Percentiles rank a stretch among this genome's conserved stretches.
phyloP scores from a whole-genome alignment of 2,888 invertebrate genomes.

The Drosophila percnosoma region DNA sequence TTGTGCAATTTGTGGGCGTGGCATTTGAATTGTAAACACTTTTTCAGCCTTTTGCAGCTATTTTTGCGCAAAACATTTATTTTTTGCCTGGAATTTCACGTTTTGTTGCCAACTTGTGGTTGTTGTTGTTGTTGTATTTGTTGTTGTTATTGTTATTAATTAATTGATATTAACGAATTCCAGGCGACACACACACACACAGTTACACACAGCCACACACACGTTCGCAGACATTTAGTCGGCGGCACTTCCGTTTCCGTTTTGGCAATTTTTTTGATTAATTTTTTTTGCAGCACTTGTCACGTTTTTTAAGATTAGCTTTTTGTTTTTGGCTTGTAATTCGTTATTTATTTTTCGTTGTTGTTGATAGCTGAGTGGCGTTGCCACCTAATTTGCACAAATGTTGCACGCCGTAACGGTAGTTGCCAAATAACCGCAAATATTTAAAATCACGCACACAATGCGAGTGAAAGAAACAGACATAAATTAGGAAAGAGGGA shows the following conservation, averaged over 20 bases:
- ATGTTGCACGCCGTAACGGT: constrained; percentile 34
- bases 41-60: background rate
- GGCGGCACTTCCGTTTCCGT: constrained; percentile 52
- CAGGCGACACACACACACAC: constrained; percentile 21
- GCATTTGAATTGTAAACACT: constrained; percentile 5
- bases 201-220: constrained; percentile 18
- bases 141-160: constrained; percentile 4
- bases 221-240: constrained; percentile 23
- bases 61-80: background rate
- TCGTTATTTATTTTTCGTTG: constrained; percentile 4
- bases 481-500: background rate
- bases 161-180: constrained; percentile 18
- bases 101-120: constrained; percentile 2
- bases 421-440: constrained; percentile 12
- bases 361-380: constrained; percentile 6
- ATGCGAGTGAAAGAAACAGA: background rate
- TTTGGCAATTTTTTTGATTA: constrained; percentile 14
- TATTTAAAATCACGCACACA: background rate
- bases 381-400: constrained; percentile 40
- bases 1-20: constrained; percentile 23
- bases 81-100: constrained; percentile 1
- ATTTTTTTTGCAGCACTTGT: constrained; percentile 15
- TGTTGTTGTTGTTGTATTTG: background rate
- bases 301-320: constrained; percentile 39
- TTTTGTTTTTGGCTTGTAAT: constrained; percentile 8